Base-by-base conservation (phyloP, 2,797 vertebrate species). In the Buceros bicornis region DNA sequence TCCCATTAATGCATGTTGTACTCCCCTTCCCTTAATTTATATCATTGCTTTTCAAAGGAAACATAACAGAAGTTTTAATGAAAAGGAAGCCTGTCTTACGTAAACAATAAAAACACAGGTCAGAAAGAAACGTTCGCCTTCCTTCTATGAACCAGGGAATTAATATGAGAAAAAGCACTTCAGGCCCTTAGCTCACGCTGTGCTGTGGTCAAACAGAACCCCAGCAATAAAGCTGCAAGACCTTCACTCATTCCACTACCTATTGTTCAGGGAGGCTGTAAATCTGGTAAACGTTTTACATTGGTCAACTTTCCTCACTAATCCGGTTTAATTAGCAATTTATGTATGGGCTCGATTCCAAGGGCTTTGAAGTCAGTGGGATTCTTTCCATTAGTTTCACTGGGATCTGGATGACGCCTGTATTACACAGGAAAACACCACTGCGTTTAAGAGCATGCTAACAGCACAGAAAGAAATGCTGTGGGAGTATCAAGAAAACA, bases 21-120 rank as follows among this genome's bases (percentile, higher is more conserved):
- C 67, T 94, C 80, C 62, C n/a, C 94, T 97, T 94, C 66, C 81
- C 81, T 93, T 94, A 65, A 96, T 93, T 97, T 91, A 54, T 61
- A 35, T 64, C 24, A 71, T 56, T 95, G 91, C 91, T 94, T 96
- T 96, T 91, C 85, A 90, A 93, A 95, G 93, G 93, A 97, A 97
- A 92, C 47, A 33, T 50, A 82, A 81, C 51, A 81, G 80, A 92
- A 91, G 54, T 57, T 74, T 82, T 85, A 87, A 91, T 47, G 82
- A 89, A 90, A 91, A 88, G 77, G 89, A 97, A 94, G 60, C 58
- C 35, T 69, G 42, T 50, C 53, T 69, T 84, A 61, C 26, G 50
- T 31, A 95, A 97, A 78, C 64, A 89, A 64, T 57, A 87, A 93
- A 94, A 94, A 84, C 8, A 51, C 13, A 61, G 15, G 19, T 48